phyloP scores from a whole-genome alignment of 2,888 invertebrate genomes.

The Bombylius major region DNA sequence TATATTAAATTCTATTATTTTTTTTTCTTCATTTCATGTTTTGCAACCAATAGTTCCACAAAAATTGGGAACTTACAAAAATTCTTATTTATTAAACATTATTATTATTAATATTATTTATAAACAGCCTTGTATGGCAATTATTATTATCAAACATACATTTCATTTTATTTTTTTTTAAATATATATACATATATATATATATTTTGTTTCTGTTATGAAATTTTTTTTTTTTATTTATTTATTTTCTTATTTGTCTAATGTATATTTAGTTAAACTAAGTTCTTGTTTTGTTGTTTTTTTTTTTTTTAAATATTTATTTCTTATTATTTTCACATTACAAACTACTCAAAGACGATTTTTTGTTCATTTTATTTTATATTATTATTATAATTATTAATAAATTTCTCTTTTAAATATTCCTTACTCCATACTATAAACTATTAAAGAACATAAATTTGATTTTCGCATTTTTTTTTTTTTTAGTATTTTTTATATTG shows the following conservation, averaged over 20 bases:
- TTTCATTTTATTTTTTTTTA: background rate
- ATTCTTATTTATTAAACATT: background rate
- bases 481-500: background rate
- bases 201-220: too few species aligned
- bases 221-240: background rate
- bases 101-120: conserved; percentile 3
- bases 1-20: background rate
- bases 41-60: background rate
- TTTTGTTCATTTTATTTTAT: background rate
- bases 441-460: background rate
- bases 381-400: background rate
- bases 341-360: conserved; percentile 18
- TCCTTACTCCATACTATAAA: background rate
- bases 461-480: background rate
- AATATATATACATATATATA: background rate
- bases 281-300: conserved; percentile 3
- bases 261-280: conserved; percentile 5
- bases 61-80: background rate
- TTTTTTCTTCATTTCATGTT: background rate
- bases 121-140: conserved; percentile 9
- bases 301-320: background rate
- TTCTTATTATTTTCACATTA: conserved; percentile 15
- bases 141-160: conserved; percentile 9
- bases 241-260: background rate
- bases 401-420: background rate